Conservation (phyloP, 2,113 vertebrate species). For the Seriola aureovittata region DNA sequence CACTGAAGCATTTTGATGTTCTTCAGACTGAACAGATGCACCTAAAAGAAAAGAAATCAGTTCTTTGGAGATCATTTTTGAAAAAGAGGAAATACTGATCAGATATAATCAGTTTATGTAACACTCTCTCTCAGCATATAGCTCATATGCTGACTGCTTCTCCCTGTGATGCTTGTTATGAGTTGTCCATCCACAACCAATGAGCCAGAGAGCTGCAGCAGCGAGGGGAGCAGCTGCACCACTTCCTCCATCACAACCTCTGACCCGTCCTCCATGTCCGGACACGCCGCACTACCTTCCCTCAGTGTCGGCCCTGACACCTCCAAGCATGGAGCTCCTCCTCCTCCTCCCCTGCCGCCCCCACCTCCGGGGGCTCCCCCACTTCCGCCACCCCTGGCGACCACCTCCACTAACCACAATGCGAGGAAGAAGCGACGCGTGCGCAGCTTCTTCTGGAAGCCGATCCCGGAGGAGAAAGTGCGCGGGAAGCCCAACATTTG, state of each 20-base stretch:
- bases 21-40: slow-evolving; percentile 9
- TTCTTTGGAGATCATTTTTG: slow-evolving; percentile 2
- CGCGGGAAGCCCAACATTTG: slow-evolving; percentile 96
- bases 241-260: slow-evolving; percentile 80
- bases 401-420: slow-evolving; percentile 78
- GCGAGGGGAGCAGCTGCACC: slow-evolving; percentile 80
- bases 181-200: slow-evolving; percentile 89
- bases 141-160: slow-evolving; percentile 47
- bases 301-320: slow-evolving; percentile 60
- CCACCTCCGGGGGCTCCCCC: slow-evolving; percentile 82
- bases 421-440: slow-evolving; percentile 90
- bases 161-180: slow-evolving; percentile 92
- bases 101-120: background rate
- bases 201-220: slow-evolving; percentile 89
- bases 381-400: slow-evolving; percentile 72
- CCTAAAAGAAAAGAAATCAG: background rate
- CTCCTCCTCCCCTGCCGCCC: slow-evolving; percentile 65
- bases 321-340: slow-evolving; percentile 44
- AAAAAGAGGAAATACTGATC: background rate
- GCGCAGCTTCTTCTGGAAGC: slow-evolving; percentile 98
- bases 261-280: slow-evolving; percentile 67
- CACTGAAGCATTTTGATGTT: slow-evolving; percentile 19
- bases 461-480: slow-evolving; percentile 97
- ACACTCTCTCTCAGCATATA: slow-evolving; percentile 12
- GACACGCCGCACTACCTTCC: slow-evolving; percentile 35